Evolutionary conservation across 2,888 invertebrate genomes (phyloP).

Genomic region (Cantharis rustica): DNA sequence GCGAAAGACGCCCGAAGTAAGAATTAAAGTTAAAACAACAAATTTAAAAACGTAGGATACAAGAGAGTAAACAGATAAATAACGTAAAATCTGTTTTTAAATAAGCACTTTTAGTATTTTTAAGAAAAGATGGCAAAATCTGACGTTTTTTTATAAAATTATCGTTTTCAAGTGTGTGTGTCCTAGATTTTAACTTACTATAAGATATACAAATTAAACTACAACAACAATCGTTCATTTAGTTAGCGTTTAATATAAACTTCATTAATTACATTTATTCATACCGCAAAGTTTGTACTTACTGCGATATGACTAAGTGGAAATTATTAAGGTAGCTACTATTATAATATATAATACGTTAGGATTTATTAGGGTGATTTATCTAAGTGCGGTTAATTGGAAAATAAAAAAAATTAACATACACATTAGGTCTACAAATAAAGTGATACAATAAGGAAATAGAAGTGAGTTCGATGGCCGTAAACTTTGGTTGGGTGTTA

Average conservation of each 20-base stretch:
- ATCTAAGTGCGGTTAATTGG: background rate
- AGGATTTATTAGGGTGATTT: background rate
- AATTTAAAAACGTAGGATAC: background rate
- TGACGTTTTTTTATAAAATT: background rate
- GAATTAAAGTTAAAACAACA: background rate
- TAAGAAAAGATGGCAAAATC: background rate
- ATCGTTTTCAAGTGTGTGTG: too few relatives aligned
- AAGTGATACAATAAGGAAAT: constrained; percentile 10
- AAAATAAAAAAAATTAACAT: constrained; percentile 1
- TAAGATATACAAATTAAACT: background rate
- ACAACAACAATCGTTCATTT: background rate
- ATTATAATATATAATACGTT: too few relatives aligned
- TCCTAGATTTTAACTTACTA: too few relatives aligned
- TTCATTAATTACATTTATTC: background rate
- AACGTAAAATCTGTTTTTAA: background rate
- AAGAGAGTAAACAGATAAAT: background rate
- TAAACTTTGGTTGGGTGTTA: constrained; percentile 21
- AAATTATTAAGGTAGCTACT: background rate
- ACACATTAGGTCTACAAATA: background rate
- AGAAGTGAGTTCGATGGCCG: constrained; percentile 16
- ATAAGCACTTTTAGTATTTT: background rate
- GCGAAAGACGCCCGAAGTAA: background rate
- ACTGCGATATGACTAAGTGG: background rate
- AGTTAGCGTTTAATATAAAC: background rate
- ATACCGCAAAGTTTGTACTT: background rate